Conservation (phyloP, 2,113 vertebrate species). For the Excalfactoria chinensis region DNA sequence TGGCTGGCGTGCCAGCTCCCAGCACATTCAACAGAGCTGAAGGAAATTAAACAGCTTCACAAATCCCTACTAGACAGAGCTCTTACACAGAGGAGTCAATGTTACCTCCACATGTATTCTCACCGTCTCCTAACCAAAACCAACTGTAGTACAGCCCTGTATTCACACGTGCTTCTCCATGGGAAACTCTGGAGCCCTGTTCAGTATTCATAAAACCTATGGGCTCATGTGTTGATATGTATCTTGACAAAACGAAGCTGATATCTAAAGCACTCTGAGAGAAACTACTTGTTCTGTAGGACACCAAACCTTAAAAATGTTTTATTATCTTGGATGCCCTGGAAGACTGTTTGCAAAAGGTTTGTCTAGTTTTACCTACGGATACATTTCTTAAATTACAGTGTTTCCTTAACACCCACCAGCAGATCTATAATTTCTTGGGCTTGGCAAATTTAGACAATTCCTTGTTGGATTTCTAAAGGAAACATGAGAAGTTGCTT, state of each 20-base stretch:
- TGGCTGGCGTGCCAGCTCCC: background rate
- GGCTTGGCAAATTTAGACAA: background rate
- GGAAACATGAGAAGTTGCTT: constrained; percentile 35
- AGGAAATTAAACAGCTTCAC: constrained; percentile 1
- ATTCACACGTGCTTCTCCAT: background rate
- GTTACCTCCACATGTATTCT: background rate
- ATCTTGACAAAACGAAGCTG: background rate
- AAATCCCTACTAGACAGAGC: background rate
- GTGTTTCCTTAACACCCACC: background rate
- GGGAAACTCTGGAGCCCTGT: background rate
- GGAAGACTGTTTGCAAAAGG: background rate
- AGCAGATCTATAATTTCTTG: background rate
- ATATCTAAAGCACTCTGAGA: background rate
- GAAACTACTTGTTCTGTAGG: background rate
- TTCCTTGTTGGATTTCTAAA: constrained; percentile 22
- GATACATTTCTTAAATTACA: background rate
- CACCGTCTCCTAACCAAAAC: rapidly evolving
- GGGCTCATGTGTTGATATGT: background rate
- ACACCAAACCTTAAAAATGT: background rate
- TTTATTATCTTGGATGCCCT: background rate
- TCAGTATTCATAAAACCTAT: background rate
- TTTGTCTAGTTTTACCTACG: background rate
- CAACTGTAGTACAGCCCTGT: rapidly evolving
- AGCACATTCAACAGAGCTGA: background rate
- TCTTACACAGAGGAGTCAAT: background rate